Conservation (phyloP, 2,113 vertebrate genomes). For the Eulemur macaco region DNA sequence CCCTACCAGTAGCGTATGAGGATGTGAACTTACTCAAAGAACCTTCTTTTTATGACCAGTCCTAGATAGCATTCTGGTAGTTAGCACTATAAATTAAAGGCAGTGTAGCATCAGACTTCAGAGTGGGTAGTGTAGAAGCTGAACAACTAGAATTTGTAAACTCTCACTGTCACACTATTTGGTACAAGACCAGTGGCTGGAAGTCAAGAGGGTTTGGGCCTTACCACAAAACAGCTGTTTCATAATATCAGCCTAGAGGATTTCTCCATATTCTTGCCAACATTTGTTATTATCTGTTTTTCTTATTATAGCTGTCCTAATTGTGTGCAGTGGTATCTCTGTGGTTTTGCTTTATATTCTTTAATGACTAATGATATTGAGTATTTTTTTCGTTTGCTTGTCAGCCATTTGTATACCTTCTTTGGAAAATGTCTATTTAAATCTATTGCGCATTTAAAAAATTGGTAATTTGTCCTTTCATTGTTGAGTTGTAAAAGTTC, state of each 20-base stretch:
- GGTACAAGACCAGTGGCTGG: neutral
- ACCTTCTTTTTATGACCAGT: neutral
- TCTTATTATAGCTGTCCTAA: too few species aligned
- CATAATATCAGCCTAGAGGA: neutral
- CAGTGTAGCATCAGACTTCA: neutral
- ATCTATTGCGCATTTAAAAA: neutral
- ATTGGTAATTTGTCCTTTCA: neutral
- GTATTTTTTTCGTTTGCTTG: neutral
- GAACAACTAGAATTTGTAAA: neutral
- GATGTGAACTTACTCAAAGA: neutral
- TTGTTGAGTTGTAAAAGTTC: neutral
- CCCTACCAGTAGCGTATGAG: neutral
- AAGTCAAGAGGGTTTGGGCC: constrained; percentile 38
- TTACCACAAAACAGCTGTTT: constrained; percentile 6
- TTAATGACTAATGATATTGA: neutral
- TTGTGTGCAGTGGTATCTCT: neutral
- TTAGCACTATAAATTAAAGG: neutral
- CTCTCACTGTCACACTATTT: neutral
- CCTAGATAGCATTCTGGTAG: neutral
- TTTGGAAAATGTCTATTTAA: constrained; percentile 24
- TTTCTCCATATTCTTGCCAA: neutral
- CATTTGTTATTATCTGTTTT: neutral
- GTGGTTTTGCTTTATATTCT: neutral
- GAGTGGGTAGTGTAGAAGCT: neutral
- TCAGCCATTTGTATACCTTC: neutral